Evolutionary conservation across 2,797 vertebrate species (phyloP).

Genomic region (Syndactyla subalaris): DNA sequence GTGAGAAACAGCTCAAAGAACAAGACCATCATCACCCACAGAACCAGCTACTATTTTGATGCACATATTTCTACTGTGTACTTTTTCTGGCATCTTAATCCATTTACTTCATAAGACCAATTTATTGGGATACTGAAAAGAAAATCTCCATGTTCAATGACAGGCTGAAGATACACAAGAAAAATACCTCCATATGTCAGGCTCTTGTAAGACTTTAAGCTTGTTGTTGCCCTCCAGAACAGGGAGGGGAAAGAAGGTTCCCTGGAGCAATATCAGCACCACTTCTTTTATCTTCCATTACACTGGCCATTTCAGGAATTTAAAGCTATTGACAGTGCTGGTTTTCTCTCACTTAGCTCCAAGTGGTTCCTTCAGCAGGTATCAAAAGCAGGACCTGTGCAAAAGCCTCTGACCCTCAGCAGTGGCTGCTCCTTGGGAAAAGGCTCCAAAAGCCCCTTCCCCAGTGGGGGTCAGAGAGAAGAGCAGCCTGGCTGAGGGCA

Average conservation of each 20-base stretch:
- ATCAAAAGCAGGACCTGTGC: neutral
- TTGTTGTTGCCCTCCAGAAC: neutral
- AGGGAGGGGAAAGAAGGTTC: neutral
- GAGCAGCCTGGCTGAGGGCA: neutral
- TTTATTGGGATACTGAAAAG: neutral
- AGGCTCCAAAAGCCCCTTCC: neutral
- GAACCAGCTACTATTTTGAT: neutral
- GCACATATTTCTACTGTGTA: neutral
- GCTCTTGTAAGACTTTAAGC: neutral
- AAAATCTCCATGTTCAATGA: neutral
- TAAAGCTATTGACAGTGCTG: neutral
- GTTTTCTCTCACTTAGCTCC: neutral
- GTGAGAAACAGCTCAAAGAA: neutral
- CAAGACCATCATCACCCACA: neutral
- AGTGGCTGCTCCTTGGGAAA: neutral
- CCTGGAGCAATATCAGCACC: neutral
- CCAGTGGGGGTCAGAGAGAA: neutral
- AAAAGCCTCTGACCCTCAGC: fast-evolving
- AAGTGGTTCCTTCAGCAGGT: neutral
- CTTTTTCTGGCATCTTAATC: neutral
- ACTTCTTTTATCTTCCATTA: neutral
- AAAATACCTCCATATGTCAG: neutral
- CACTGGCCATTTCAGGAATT: neutral
- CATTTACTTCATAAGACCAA: neutral
- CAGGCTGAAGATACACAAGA: neutral